Evolutionary conservation across 2,888 invertebrate genomes (phyloP).

Genomic region (Drosophila anceps): DNA sequence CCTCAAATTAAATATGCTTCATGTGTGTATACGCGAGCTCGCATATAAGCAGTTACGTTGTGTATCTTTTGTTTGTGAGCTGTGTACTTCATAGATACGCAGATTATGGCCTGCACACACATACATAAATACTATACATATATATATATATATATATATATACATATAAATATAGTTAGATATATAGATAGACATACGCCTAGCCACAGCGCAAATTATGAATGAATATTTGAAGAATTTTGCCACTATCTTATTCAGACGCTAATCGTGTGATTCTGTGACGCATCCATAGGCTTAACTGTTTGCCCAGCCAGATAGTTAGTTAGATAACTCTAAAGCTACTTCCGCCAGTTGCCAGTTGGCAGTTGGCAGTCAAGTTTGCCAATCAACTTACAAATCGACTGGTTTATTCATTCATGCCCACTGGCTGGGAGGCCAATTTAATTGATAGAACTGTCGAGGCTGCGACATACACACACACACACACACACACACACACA

Average conservation of each 20-base stretch:
- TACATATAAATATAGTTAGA: background rate
- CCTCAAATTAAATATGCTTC: slow-evolving; percentile 84
- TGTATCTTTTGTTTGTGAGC: slow-evolving; percentile 75
- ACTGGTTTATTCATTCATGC: slow-evolving; percentile 64
- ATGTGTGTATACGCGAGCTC: slow-evolving; percentile 17
- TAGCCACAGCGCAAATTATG: slow-evolving; percentile 69
- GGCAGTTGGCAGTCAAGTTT: slow-evolving; percentile 30
- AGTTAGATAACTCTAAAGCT: slow-evolving; percentile 33
- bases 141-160: background rate
- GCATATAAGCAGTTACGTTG: slow-evolving; percentile 36
- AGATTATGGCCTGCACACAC: slow-evolving; percentile 26
- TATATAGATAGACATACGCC: background rate
- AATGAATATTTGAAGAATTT: slow-evolving; percentile 56
- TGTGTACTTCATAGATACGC: slow-evolving; percentile 64
- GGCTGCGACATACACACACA: slow-evolving; percentile 30
- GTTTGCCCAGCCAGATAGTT: slow-evolving; percentile 33
- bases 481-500: too few relatives aligned
- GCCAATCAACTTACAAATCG: slow-evolving; percentile 65
- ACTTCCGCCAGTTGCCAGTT: slow-evolving; percentile 45
- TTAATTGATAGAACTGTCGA: slow-evolving; percentile 72
- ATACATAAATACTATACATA: background rate
- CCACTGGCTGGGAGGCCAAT: slow-evolving; percentile 57
- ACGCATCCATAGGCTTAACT: slow-evolving; percentile 55
- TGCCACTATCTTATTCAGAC: slow-evolving; percentile 19
- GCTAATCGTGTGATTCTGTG: slow-evolving; percentile 42